Conservation (phyloP, 2,797 vertebrate species). For the Spea hammondii region DNA sequence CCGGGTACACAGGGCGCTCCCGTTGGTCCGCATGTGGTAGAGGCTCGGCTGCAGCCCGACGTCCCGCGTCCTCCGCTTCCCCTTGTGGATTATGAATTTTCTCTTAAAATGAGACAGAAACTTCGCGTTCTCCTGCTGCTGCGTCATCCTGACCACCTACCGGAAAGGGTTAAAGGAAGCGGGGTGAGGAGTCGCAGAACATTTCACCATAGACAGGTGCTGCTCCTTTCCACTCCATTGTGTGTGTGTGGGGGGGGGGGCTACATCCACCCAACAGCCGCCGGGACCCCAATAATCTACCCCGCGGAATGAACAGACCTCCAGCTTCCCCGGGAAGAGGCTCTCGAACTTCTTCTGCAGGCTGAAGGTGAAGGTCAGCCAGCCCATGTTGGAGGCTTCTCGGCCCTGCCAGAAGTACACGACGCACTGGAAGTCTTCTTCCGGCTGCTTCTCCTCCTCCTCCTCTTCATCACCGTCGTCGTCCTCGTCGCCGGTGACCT, state of each 20-base stretch:
- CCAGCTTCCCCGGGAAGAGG: slow-evolving; percentile 92
- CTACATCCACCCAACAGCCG: too few relatives aligned
- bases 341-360: slow-evolving; percentile 98
- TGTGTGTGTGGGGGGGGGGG: too few relatives aligned
- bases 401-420: slow-evolving; percentile 99
- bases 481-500: slow-evolving; percentile 55
- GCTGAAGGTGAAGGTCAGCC: slow-evolving; percentile 98
- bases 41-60: slow-evolving; percentile 87
- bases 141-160: slow-evolving; percentile 98
- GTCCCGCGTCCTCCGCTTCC: slow-evolving; percentile 83
- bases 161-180: not conserved
- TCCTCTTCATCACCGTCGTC: slow-evolving; percentile 67
- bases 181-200: not conserved
- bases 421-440: slow-evolving; percentile 96
- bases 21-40: slow-evolving; percentile 95
- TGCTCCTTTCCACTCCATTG: too few relatives aligned
- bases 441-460: slow-evolving; percentile 83
- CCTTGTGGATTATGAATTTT: slow-evolving; percentile 95
- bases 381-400: slow-evolving; percentile 98
- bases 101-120: slow-evolving; percentile 98
- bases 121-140: slow-evolving; percentile 98
- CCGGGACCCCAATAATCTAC: too few relatives aligned
- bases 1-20: slow-evolving; percentile 94
- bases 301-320: slow-evolving; percentile 67
- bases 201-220: not conserved